Evolutionary conservation across 2,888 invertebrate species (phyloP).

Genomic region (Arrhopalites spinosus): DNA sequence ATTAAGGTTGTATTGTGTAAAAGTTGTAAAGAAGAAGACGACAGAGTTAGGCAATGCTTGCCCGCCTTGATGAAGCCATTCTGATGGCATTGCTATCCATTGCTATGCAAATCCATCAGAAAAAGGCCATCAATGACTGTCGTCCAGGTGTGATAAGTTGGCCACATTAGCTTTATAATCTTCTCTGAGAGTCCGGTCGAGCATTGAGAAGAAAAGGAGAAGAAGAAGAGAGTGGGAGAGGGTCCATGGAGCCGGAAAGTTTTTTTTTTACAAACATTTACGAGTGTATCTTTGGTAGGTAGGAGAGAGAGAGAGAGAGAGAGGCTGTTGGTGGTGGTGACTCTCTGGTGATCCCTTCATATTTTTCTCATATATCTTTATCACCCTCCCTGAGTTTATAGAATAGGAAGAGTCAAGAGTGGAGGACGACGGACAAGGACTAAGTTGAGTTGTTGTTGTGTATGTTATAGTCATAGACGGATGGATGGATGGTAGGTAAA

Average conservation of each 20-base stretch:
- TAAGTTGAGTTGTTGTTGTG: background rate
- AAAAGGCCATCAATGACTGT: slow-evolving; percentile 39
- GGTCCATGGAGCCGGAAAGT: slow-evolving; percentile 25
- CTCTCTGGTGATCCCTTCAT: slow-evolving; percentile 25
- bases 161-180: slow-evolving; percentile 36
- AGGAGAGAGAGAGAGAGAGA: no score
- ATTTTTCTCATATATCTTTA: slow-evolving; percentile 19
- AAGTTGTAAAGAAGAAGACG: slow-evolving; percentile 6
- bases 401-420: background rate
- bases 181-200: slow-evolving; percentile 3
- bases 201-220: background rate
- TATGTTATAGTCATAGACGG: background rate
- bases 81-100: slow-evolving; percentile 31
- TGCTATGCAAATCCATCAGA: no score
- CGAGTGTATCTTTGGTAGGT: background rate
- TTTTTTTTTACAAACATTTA: slow-evolving; percentile 25
- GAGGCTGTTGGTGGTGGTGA: slow-evolving; percentile 35
- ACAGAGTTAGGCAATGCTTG: background rate
- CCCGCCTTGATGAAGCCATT: slow-evolving; percentile 34
- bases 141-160: slow-evolving; percentile 40
- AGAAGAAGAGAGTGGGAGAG: slow-evolving; percentile 15
- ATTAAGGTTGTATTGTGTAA: slow-evolving; percentile 11
- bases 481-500: no score
- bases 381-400: slow-evolving; percentile 2
- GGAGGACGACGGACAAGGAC: background rate